Conservation (phyloP, 2,888 invertebrate species). For the Synergus gifuensis region DNA sequence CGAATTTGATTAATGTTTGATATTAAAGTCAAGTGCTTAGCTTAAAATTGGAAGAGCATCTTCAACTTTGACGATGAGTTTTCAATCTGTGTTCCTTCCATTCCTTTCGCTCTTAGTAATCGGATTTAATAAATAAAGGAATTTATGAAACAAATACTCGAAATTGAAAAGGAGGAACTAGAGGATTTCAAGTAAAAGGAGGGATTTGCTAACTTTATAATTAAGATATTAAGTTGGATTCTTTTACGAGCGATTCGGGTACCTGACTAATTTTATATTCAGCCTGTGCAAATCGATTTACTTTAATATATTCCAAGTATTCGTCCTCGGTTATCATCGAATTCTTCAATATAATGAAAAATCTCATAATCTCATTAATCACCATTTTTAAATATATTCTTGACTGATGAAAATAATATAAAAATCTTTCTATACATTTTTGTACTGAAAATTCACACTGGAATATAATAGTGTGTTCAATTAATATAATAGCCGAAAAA, state of each 20-base stretch:
- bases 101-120: slow-evolving; percentile 2
- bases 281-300: slow-evolving; percentile 3
- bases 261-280: neutral
- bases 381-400: neutral
- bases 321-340: neutral
- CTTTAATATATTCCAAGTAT: slow-evolving; percentile 3
- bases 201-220: neutral
- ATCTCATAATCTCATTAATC: neutral
- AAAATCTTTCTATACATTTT: neutral
- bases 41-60: slow-evolving; percentile 54
- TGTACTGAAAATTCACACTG: neutral
- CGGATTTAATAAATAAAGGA: slow-evolving; percentile 34
- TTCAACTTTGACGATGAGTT: slow-evolving; percentile 57
- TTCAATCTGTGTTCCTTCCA: slow-evolving; percentile 43
- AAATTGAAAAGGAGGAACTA: slow-evolving; percentile 19
- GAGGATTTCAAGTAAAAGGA: neutral
- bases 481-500: neutral
- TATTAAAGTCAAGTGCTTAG: slow-evolving; percentile 42
- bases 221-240: slow-evolving; percentile 20
- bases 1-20: slow-evolving; percentile 57
- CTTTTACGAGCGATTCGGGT: slow-evolving; percentile 37
- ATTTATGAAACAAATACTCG: slow-evolving; percentile 28
- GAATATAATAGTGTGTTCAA: too few species aligned
- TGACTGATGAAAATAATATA: neutral
- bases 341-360: neutral